phyloP scores from a whole-genome alignment of 1,140 invertebrate species.

The Mylabris phalerata region DNA sequence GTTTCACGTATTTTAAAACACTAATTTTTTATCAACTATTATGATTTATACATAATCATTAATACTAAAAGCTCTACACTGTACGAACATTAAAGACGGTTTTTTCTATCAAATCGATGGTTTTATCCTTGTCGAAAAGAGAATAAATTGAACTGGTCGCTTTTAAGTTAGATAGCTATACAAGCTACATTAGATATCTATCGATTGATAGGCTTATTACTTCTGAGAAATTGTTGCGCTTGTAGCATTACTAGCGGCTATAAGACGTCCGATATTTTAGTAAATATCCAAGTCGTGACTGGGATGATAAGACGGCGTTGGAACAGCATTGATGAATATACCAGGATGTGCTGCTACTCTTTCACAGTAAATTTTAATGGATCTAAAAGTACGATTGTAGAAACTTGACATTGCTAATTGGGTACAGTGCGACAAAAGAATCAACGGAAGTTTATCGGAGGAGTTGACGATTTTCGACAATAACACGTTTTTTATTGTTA shows the following conservation, averaged over 20 bases:
- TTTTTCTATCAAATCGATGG: conserved; percentile 2
- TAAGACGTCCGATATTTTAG: conserved; percentile 15
- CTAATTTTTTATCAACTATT: conserved; percentile 7
- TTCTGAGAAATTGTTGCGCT: conserved; percentile 9
- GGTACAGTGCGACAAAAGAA: too few species aligned
- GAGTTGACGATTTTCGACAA: too few species aligned
- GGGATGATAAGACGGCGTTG: background rate
- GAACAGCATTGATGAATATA: too few species aligned
- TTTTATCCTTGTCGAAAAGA: background rate
- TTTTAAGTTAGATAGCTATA: background rate
- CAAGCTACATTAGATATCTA: conserved; percentile 8
- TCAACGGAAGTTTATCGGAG: too few species aligned
- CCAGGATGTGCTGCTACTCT: too few species aligned
- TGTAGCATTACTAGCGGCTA: conserved; percentile 3
- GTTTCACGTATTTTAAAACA: conserved; percentile 8
- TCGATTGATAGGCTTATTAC: conserved; percentile 15
- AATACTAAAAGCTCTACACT: conserved; percentile 12
- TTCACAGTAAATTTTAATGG: background rate
- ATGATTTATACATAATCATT: conserved; percentile 9
- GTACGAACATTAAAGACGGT: background rate
- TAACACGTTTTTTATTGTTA: too few species aligned
- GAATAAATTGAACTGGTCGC: background rate
- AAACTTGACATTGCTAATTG: background rate
- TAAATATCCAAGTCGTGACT: conserved; percentile 19
- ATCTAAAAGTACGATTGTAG: background rate